phyloP scores from a whole-genome alignment of 1,140 invertebrate genomes.

The Apis dorsata region DNA sequence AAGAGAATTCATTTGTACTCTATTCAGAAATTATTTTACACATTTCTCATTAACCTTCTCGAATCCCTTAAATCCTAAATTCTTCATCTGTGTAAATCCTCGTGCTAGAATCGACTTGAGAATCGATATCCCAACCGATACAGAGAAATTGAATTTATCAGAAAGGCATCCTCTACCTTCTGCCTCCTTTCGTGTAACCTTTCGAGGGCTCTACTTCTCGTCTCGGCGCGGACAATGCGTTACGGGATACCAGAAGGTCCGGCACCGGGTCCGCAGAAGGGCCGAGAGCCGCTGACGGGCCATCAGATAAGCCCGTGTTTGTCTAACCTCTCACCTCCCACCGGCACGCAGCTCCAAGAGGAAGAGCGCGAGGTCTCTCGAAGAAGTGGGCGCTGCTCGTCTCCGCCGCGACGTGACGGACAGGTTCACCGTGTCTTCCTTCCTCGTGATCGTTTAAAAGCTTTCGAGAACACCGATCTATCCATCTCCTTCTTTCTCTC shows the following conservation, averaged over 20 bases:
- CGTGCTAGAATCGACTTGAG: neutral
- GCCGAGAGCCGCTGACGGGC: conserved; percentile 73
- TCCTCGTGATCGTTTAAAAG: conserved; percentile 69
- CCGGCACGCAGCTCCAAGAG: conserved; percentile 57
- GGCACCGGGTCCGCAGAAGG: conserved; percentile 45
- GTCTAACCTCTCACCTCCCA: conserved; percentile 77
- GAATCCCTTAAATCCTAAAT: too few relatives aligned
- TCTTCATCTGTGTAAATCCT: too few relatives aligned
- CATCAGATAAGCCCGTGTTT: conserved; percentile 78
- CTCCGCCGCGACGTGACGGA: conserved; percentile 66
- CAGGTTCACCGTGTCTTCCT: conserved; percentile 67
- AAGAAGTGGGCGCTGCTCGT: conserved; percentile 67
- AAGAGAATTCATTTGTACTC: too few relatives aligned
- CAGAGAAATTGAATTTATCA: conserved; percentile 71
- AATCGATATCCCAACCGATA: neutral
- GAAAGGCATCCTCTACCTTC: conserved; percentile 59
- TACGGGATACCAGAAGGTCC: conserved; percentile 66
- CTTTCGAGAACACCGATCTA: conserved; percentile 59
- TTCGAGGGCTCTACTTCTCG: conserved; percentile 64
- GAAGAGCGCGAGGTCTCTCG: conserved; percentile 43
- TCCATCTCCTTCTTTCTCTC: conserved; percentile 13
- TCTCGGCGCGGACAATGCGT: conserved; percentile 63
- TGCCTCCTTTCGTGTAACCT: conserved; percentile 50
- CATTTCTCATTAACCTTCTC: too few relatives aligned
- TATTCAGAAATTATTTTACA: too few relatives aligned